Base-by-base conservation (phyloP, 2,113 vertebrate genomes). In the Ammodytes dubius region DNA sequence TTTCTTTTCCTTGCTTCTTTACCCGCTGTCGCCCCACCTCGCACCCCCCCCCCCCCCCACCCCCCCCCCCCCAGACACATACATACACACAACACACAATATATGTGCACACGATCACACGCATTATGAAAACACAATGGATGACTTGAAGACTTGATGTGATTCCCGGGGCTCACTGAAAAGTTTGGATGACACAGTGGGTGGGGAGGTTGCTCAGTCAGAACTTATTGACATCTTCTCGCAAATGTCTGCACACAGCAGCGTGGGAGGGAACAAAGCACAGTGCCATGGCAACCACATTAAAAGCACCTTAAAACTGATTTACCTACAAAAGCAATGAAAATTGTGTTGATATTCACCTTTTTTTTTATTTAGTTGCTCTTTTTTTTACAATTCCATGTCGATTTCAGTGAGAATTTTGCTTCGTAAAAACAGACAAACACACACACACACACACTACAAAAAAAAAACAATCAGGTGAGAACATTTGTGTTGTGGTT, bases 231-330 rank as follows among this genome's bases (percentile, higher is more conserved):
- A 82, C 92, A 82, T 86, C 86, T 9, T 37, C 56, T 78, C 75
- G 74, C 66, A 73, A 27, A 79, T 4, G 76, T 82, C 61, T 84
- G 79, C 39, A 6, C 63, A 72, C 82, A 68, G 82, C 82, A 68
- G 82, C 73, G 84, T 92, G 86, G 91, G 89, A 74, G 67, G 80
- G 84, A 87, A 88, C 83, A 90, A 89, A 92, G 91, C 92, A 89
- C 89, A 94, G 92, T 89, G 92, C 92, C 92, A 93, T 92, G 90
- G 93, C 92, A 93, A 93, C 93, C 92, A 88, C 92, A 93, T 87
- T 87, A 93, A 93, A 91, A 93, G 93, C 93, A 94, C 92, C 92
- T 94, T 94, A 89, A 92, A 90, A 87, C 74, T 77, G 77, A 89
- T 87, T 91, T 90, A 87, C 85, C 88, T 89, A 89, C 40, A 89